These are phyloP conservation scores for Calosoma granatense DNA, from an alignment of 1,140 invertebrate genomes.

Conservation along the genomic window DNA sequence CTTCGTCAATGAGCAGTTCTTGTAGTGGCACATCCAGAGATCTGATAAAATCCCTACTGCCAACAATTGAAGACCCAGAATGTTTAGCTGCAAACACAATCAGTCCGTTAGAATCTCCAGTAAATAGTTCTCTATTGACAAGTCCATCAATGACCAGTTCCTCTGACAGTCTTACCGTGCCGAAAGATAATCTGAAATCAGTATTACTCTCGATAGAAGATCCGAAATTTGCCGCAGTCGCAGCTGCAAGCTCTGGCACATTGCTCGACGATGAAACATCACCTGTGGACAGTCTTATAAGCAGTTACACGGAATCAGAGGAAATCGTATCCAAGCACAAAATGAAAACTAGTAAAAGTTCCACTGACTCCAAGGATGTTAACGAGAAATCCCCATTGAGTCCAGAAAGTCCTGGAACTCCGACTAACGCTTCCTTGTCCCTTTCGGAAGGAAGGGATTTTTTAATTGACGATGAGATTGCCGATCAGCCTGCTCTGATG, in stretches of 20 bases:
- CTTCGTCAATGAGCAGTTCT: constrained; percentile 16
- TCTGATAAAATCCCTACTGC: constrained; percentile 24
- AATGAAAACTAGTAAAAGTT: constrained; percentile 33
- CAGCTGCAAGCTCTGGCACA: constrained; percentile 53
- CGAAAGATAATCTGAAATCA: constrained; percentile 24
- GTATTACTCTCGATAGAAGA: constrained; percentile 54
- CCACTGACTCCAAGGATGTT: constrained; percentile 32
- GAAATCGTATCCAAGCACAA: constrained; percentile 38
- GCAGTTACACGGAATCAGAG: constrained; percentile 55
- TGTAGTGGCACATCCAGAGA: constrained; percentile 27
- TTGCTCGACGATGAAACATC: constrained; percentile 62
- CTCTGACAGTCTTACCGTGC: constrained; percentile 18
- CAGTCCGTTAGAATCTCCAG: constrained; percentile 16
- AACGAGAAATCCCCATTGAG: constrained; percentile 29
- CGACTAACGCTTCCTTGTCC: constrained; percentile 63
- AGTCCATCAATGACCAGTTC: constrained; percentile 25
- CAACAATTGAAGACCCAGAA: constrained; percentile 17
- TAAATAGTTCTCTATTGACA: no score
- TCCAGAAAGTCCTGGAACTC: constrained; percentile 56
- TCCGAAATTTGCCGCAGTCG: constrained; percentile 63
- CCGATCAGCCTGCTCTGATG: constrained; percentile 75
- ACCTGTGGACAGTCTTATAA: constrained; percentile 65
- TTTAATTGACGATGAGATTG: constrained; percentile 82
- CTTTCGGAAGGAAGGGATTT: constrained; percentile 59
- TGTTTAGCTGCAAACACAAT: constrained; percentile 19